Conservation (phyloP, 2,888 invertebrate species). For the Frankliniella intonsa region DNA sequence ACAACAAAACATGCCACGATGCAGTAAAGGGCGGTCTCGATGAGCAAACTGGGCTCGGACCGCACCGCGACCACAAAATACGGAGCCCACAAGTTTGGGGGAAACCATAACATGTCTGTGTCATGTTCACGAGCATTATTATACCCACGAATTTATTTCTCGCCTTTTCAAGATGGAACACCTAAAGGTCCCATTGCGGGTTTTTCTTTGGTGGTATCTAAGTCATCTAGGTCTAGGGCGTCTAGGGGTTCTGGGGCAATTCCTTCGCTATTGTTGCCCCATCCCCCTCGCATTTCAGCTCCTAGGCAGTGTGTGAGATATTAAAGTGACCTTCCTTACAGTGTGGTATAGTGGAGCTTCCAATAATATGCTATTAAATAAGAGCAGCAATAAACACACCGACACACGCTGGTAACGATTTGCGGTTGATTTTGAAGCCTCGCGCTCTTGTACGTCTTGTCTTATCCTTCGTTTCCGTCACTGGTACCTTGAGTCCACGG, state of each 20-base stretch:
- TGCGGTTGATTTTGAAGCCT: too few relatives aligned
- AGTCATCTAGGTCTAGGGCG: background rate
- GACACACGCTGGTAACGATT: too few relatives aligned
- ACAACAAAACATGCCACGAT: background rate
- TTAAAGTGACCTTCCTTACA: too few relatives aligned
- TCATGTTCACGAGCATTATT: background rate
- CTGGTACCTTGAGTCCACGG: too few relatives aligned
- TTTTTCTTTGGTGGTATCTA: background rate
- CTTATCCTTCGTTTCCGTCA: too few relatives aligned
- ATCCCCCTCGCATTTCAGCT: background rate
- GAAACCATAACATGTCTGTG: background rate
- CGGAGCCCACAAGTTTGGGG: background rate
- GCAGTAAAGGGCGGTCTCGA: background rate
- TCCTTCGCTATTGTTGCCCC: background rate
- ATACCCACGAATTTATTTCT: background rate
- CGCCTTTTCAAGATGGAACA: background rate
- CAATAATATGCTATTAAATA: too few relatives aligned
- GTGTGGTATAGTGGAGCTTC: too few relatives aligned
- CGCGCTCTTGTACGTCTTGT: too few relatives aligned
- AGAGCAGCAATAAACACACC: too few relatives aligned
- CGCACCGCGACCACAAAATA: background rate
- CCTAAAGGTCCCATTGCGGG: background rate
- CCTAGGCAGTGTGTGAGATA: too few relatives aligned
- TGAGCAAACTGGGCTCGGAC: background rate
- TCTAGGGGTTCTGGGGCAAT: background rate